Percentiles rank a stretch among this genome's conserved stretches.
Conservation (phyloP, 2,113 vertebrate species). For the Cheirogaleus medius region DNA sequence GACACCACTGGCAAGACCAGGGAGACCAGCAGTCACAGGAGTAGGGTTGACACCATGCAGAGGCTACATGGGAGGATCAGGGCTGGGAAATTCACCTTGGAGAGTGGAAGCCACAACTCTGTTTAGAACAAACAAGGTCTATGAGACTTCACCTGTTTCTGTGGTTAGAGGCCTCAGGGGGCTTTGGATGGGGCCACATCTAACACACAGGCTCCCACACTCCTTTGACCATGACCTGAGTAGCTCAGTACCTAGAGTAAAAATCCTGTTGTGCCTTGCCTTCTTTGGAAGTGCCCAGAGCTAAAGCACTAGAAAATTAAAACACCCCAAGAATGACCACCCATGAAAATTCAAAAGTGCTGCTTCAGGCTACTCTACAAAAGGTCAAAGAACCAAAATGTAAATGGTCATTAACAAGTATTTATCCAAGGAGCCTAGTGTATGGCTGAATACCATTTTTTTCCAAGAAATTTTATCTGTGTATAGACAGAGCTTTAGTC, state of each 20-base stretch:
- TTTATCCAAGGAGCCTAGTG: not conserved
- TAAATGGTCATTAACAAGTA: not conserved
- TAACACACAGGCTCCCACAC: not conserved
- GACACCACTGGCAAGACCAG: not conserved
- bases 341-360: not conserved
- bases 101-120: not conserved
- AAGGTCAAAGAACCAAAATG: not conserved
- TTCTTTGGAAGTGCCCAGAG: not conserved
- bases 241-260: not conserved
- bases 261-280: not conserved
- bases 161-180: not conserved
- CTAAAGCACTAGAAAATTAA: slow-evolving; percentile 13
- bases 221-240: not conserved
- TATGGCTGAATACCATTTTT: not conserved
- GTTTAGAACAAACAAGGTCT: not conserved
- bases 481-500: not conserved
- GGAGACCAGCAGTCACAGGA: not conserved
- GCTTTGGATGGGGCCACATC: not conserved
- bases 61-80: not conserved
- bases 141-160: not conserved
- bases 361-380: not conserved
- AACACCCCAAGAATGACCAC: not conserved
- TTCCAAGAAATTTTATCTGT: not conserved
- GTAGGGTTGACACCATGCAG: accelerated
- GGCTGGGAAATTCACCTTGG: not conserved